Conservation (phyloP, 1,140 invertebrate genomes). For the Babylonia areolata region DNA sequence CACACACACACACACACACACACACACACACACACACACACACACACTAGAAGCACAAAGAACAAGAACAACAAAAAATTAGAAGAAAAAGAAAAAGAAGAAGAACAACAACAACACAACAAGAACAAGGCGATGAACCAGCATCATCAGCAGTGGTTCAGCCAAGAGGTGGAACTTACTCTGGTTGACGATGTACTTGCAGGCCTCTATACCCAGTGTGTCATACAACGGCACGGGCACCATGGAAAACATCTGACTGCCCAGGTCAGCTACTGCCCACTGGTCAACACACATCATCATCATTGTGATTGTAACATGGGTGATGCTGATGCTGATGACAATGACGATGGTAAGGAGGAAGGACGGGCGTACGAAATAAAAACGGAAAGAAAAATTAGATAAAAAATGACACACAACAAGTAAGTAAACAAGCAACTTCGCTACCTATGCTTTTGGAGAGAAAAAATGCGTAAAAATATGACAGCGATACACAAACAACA, state of each 20-base stretch:
- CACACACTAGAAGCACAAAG: not conserved
- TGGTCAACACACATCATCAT: conserved; percentile 49
- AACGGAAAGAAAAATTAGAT: too few relatives aligned
- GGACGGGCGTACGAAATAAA: too few relatives aligned
- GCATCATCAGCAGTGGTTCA: not conserved
- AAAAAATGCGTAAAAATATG: too few relatives aligned
- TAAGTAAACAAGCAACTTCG: too few relatives aligned
- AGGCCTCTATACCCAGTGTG: conserved; percentile 95
- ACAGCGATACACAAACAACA: too few relatives aligned
- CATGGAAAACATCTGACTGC: conserved; percentile 94
- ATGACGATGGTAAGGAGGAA: too few relatives aligned
- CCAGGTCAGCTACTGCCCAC: conserved; percentile 96
- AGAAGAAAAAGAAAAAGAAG: too few relatives aligned
- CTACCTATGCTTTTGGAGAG: too few relatives aligned
- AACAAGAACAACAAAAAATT: not conserved
- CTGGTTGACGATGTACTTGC: conserved; percentile 96
- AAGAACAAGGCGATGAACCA: not conserved
- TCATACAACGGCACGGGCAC: conserved; percentile 97
- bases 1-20: not conserved
- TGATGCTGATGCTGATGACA: too few relatives aligned
- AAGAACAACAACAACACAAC: not conserved
- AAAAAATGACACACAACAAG: too few relatives aligned
- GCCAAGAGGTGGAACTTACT: conserved; percentile 77
- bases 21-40: conserved; percentile 14
- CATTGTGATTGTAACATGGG: too few relatives aligned